Evolutionary conservation across 2,888 invertebrate genomes (phyloP).

Genomic region (Nymphalis polychloros): DNA sequence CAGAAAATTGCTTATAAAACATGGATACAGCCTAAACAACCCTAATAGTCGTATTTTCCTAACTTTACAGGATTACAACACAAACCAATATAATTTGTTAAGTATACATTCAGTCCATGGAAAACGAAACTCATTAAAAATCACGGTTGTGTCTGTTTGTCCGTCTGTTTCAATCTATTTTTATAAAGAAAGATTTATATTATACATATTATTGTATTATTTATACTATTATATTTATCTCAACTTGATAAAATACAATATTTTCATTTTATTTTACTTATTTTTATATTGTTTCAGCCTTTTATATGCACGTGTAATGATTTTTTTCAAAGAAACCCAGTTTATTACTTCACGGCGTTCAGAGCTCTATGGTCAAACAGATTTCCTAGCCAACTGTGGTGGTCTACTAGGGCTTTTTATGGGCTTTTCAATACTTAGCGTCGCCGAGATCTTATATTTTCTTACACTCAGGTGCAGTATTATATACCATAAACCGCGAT

Average conservation of each 20-base stretch:
- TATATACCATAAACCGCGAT: background rate
- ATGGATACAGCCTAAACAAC: too few relatives aligned
- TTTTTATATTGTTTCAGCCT: conserved; percentile 55
- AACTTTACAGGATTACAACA: too few relatives aligned
- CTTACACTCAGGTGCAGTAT: conserved; percentile 69
- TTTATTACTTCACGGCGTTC: conserved; percentile 85
- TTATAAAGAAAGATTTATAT: too few relatives aligned
- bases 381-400: conserved; percentile 86
- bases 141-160: too few relatives aligned
- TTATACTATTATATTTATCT: too few relatives aligned
- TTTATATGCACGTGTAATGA: conserved; percentile 82
- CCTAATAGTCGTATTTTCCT: too few relatives aligned
- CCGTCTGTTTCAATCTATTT: too few relatives aligned
- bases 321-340: conserved; percentile 88
- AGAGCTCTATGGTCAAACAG: conserved; percentile 85
- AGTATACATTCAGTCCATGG: too few relatives aligned
- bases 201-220: too few relatives aligned
- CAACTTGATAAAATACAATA: background rate
- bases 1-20: too few relatives aligned
- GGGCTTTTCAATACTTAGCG: conserved; percentile 84
- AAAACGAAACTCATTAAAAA: too few relatives aligned
- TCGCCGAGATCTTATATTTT: conserved; percentile 83
- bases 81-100: too few relatives aligned
- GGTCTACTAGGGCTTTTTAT: conserved; percentile 85
- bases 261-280: background rate